phyloP scores from a whole-genome alignment of 2,888 invertebrate species.

The Acleris laterana region DNA sequence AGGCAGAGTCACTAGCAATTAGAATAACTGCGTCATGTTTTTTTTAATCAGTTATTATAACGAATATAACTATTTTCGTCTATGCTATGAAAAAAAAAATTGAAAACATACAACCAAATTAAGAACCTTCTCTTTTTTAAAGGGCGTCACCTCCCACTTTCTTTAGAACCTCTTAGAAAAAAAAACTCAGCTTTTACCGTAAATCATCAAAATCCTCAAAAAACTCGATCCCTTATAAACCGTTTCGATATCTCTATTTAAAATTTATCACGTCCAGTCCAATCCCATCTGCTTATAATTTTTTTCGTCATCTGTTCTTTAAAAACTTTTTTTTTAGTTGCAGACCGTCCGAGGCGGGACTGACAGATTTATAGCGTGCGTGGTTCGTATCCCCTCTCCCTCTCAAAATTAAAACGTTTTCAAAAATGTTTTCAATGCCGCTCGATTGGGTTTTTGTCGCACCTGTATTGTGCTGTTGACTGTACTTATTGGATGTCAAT shows the following conservation, averaged over 20 bases:
- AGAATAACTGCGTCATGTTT: too few species aligned
- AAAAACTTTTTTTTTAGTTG: conserved; percentile 44
- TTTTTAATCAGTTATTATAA: too few species aligned
- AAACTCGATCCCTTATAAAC: conserved; percentile 9
- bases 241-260: conserved; percentile 27
- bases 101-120: too few species aligned
- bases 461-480: conserved; percentile 7
- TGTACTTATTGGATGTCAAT: neutral
- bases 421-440: conserved; percentile 59
- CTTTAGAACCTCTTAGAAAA: neutral
- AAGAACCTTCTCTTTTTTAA: too few species aligned
- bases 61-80: too few species aligned
- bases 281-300: conserved; percentile 18
- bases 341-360: conserved; percentile 60
- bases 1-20: too few species aligned
- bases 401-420: conserved; percentile 69
- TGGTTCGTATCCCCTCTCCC: conserved; percentile 58
- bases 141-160: too few species aligned
- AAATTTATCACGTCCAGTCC: conserved; percentile 18
- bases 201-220: conserved; percentile 11
- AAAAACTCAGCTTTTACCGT: conserved; percentile 38
- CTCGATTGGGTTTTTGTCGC: conserved; percentile 54
- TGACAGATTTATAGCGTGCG: conserved; percentile 80
- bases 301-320: conserved; percentile 30
- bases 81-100: too few species aligned